Percentiles rank a stretch among this genome's conserved stretches.
These are phyloP conservation scores for Drosophila murphyi DNA, from an alignment of 1,140 invertebrate genomes.

Conservation along the genomic window DNA sequence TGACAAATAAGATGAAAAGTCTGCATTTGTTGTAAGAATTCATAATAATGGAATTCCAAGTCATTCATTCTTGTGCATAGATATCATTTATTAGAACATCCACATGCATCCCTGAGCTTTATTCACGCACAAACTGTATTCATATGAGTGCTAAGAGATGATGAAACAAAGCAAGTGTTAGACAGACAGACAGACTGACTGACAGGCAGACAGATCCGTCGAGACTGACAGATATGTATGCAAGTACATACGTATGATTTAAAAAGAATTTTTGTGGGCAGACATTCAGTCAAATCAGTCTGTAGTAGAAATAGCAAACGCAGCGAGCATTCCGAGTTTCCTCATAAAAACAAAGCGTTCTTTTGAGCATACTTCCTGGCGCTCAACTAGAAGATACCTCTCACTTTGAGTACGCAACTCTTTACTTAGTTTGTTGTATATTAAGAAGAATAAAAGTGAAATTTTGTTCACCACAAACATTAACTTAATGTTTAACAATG, in stretches of 20 bases:
- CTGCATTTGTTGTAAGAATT: background rate
- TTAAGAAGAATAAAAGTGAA: too few relatives aligned
- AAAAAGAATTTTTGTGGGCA: constrained; percentile 27
- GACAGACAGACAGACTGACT: constrained; percentile 26
- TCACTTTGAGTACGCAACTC: too few relatives aligned
- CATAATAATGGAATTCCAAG: constrained; percentile 1
- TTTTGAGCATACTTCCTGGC: background rate
- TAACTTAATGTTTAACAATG: too few relatives aligned
- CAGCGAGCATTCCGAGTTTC: constrained; percentile 20
- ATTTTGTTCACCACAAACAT: too few relatives aligned
- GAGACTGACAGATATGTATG: constrained; percentile 17
- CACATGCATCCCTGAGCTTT: constrained; percentile 60
- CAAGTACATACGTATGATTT: constrained; percentile 2
- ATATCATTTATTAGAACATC: constrained; percentile 28
- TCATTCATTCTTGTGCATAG: too few relatives aligned
- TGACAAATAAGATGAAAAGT: too few relatives aligned
- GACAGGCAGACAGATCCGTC: constrained; percentile 19
- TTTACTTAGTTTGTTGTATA: too few relatives aligned
- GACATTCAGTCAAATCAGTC: constrained; percentile 23
- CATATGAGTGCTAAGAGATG: constrained; percentile 56
- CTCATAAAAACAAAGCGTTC: constrained; percentile 27
- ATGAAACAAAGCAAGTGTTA: constrained; percentile 64
- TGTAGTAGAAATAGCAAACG: background rate
- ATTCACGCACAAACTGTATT: constrained; percentile 76
- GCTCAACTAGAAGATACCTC: background rate